Percentiles rank a stretch among this genome's conserved stretches.
Evolutionary conservation across 2,888 invertebrate species (phyloP).

Genomic region (Pelosia muscerda): DNA sequence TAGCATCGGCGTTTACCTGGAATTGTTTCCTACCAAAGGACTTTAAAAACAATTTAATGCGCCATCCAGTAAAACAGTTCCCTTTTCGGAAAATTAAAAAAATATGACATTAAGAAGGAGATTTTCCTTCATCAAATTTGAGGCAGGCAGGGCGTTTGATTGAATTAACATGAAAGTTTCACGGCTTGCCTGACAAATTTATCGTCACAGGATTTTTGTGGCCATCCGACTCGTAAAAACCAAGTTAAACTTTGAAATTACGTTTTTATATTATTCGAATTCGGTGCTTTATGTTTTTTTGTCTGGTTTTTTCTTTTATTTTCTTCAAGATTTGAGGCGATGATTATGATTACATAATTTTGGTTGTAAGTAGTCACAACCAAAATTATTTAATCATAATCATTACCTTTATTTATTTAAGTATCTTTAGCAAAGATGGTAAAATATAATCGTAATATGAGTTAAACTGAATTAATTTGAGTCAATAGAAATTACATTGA

Average conservation of each 20-base stretch:
- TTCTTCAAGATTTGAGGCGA: neutral
- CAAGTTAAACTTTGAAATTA: constrained; percentile 72
- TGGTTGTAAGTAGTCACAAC: too few species aligned
- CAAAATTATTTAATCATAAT: too few species aligned
- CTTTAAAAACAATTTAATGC: constrained; percentile 40
- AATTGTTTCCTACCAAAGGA: neutral
- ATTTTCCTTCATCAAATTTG: constrained; percentile 78
- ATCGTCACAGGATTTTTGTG: constrained; percentile 72
- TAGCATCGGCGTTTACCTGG: neutral
- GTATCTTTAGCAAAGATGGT: neutral
- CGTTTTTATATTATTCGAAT: constrained; percentile 72
- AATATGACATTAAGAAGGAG: constrained; percentile 57
- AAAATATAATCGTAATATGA: neutral
- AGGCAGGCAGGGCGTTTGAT: constrained; percentile 76
- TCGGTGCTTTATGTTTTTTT: constrained; percentile 61
- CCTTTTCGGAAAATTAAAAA: constrained; percentile 55
- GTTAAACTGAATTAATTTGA: too few species aligned
- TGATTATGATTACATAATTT: neutral
- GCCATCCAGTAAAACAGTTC: constrained; percentile 43
- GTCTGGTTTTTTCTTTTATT: constrained; percentile 50
- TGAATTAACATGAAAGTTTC: constrained; percentile 84
- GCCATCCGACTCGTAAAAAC: constrained; percentile 67
- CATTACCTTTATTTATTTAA: too few species aligned
- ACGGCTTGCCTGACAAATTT: constrained; percentile 75
- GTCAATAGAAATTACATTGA: too few species aligned